These are phyloP conservation scores for Girardinichthys multiradiatus DNA, from an alignment of 2,113 vertebrate species.

Conservation along the genomic window DNA sequence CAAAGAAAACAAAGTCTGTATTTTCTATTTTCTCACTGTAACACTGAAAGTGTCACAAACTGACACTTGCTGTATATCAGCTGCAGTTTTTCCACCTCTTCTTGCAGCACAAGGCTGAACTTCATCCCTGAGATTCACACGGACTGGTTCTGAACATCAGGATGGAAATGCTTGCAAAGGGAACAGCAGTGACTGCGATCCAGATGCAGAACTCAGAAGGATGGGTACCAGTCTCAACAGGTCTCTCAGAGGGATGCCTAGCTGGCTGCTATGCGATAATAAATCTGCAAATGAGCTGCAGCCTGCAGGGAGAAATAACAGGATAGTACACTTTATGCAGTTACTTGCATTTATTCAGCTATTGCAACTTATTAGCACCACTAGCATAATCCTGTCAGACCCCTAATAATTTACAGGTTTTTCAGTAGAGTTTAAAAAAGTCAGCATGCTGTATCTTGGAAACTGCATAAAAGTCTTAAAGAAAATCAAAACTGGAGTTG, in stretches of 20 bases:
- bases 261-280: conserved; percentile 82
- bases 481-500: background rate
- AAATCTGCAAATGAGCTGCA: conserved; percentile 87
- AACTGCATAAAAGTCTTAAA: background rate
- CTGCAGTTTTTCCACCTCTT: conserved; percentile 27
- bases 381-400: background rate
- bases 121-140: conserved; percentile 8
- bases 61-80: background rate
- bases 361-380: background rate
- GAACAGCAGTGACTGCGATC: conserved; percentile 22
- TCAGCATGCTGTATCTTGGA: no score
- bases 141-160: background rate
- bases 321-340: background rate
- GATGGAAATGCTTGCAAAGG: conserved; percentile 43
- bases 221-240: conserved; percentile 87
- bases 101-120: conserved; percentile 15
- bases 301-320: conserved; percentile 73
- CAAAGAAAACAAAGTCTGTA: conserved; percentile 9
- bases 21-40: conserved; percentile 2
- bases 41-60: conserved; percentile 1
- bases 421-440: background rate
- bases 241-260: conserved; percentile 88
- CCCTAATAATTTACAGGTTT: background rate
- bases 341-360: background rate
- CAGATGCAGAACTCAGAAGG: conserved; percentile 72